Evolutionary conservation across 1,140 invertebrate genomes (phyloP), one percentile per base, ranked within the genome.

Genomic region (Berghia stephanieae): DNA sequence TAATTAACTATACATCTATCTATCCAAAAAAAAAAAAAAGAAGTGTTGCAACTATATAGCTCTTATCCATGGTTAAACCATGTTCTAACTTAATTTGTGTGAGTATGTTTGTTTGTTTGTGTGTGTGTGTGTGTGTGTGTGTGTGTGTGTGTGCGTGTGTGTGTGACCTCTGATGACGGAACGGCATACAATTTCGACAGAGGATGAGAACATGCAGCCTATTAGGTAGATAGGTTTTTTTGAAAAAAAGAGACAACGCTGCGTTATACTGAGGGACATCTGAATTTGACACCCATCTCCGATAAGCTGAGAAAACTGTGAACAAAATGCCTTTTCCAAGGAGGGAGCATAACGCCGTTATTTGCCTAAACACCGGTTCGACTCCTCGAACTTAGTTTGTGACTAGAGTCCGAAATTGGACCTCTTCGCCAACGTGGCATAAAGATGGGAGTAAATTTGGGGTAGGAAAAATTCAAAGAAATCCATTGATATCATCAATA

Each of bases 381-480:
- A n/a, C n/a, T n/a, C n/a, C n/a, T n/a, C n/a, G n/a, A n/a, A n/a
- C n/a, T n/a, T n/a, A n/a, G n/a, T n/a, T n/a, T n/a, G n/a, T n/a
- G n/a, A n/a, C n/a, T n/a, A n/a, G n/a, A n/a, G n/a, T n/a, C n/a
- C n/a, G n/a, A n/a, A n/a, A n/a, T n/a, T n/a, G n/a, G n/a, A n/a
- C n/a, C n/a, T n/a, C n/a, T n/a, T n/a, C n/a, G n/a, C n/a, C n/a
- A n/a, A n/a, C n/a, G n/a, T n/a, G n/a, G n/a, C n/a, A n/a, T n/a
- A 63, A 34, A 63, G 57, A 63, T 21, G 40, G 67, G 38, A n/a
- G 40, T 21, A 36, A n/a, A 40, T 36, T 42, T 36, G 44, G 68
- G 44, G 68, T 42, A 43, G 44, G 68, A 71, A 43, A 71, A 43
- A 71, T 36, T 42, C 36, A 71, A 43, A 71, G 68, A 71, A 38